phyloP scores from a whole-genome alignment of 2,113 vertebrate genomes.

The Labeo catla region DNA sequence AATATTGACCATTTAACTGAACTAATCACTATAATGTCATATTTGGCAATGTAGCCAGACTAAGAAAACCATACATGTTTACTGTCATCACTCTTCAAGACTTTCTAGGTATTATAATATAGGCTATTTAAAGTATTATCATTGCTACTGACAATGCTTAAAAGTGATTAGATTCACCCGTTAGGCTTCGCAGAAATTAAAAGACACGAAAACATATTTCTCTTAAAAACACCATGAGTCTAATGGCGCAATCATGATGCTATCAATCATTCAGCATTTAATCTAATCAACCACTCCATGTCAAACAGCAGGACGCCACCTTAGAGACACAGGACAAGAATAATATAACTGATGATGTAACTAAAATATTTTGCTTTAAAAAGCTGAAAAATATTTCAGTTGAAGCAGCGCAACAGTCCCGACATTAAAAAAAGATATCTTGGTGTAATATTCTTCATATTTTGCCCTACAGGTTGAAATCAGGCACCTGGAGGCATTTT shows the following conservation, averaged over 20 bases:
- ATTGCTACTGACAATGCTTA: slow-evolving; percentile 47
- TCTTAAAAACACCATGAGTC: slow-evolving; percentile 15
- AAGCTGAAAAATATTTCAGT: neutral
- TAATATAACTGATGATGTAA: neutral
- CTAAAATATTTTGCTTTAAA: neutral
- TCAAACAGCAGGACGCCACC: slow-evolving; percentile 28
- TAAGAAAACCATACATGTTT: slow-evolving; percentile 30
- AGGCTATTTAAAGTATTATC: slow-evolving; percentile 36
- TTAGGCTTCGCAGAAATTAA: slow-evolving; percentile 28
- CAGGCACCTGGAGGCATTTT: neutral
- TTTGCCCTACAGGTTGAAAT: too few relatives aligned
- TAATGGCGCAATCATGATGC: slow-evolving; percentile 36
- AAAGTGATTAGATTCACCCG: slow-evolving; percentile 21
- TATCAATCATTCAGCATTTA: slow-evolving; percentile 50
- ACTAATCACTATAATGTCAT: slow-evolving; percentile 44
- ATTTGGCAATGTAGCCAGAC: slow-evolving; percentile 31
- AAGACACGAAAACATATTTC: neutral
- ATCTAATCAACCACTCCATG: slow-evolving; percentile 33
- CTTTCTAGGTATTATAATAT: slow-evolving; percentile 21
- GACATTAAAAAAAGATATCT: neutral
- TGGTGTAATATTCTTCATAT: neutral
- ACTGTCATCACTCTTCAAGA: slow-evolving; percentile 47
- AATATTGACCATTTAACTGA: slow-evolving; percentile 34
- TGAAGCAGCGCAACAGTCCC: slow-evolving; percentile 1
- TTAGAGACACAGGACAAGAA: slow-evolving; percentile 9